Conservation (phyloP, 92 coral and sea anemone genomes). For the Zoanthus sociatus region DNA sequence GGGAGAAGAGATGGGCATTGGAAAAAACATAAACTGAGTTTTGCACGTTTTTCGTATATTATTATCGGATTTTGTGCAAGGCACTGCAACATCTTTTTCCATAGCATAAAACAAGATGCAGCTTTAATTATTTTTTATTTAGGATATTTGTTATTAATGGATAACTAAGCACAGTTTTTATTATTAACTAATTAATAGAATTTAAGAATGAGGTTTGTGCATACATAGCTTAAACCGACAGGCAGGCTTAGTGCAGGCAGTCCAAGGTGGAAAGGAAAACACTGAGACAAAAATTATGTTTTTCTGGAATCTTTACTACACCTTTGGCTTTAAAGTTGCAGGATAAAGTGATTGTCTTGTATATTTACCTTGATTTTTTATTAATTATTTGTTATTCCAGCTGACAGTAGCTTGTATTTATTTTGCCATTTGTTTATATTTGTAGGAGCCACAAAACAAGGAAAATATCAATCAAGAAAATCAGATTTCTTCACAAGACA, state of each 20-base stretch:
- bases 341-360: neutral
- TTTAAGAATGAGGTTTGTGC: no score
- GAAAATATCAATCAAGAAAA: neutral
- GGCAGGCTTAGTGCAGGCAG: no score
- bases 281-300: neutral
- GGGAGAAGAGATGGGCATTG: no score
- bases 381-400: neutral
- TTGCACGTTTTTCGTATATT: no score
- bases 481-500: neutral
- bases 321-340: neutral
- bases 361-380: neutral
- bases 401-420: neutral
- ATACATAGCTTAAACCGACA: no score
- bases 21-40: no score
- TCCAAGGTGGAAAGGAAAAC: neutral
- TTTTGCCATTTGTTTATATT: neutral
- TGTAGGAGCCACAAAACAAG: constrained; percentile 15
- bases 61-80: no score
- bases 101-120: no score
- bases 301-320: neutral
- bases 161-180: no score
- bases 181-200: no score
- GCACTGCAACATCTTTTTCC: no score
- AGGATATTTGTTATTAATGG: neutral
- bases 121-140: neutral